Evolutionary conservation across 92 coral and sea anemone species (phyloP), one percentile per base, ranked within the genome.

Genomic region (Isaurus tuberculatus): DNA sequence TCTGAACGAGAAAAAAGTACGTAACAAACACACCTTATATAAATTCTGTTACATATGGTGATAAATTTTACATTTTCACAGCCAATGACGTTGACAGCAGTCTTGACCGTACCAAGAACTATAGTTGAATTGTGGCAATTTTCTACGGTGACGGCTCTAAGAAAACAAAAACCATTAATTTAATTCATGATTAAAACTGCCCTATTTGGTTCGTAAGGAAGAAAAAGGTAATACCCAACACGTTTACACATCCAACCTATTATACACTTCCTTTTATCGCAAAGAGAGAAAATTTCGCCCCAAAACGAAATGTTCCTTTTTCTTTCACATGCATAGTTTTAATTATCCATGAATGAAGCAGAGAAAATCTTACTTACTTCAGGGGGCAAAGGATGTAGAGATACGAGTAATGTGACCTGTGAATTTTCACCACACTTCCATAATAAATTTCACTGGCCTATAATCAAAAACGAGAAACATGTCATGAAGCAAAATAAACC

Each of bases 111-210:
- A 33, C 98, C 98, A 7, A 95, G 91, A 43, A 95, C 98, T 13
- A 95, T 94, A 5, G 98, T 95, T 6, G 98, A 95, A 57, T 90
- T 91, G 85, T 95, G 98, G 49, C 98, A 95, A 60, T 92, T 95
- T 79, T 94, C 96, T 4, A 95, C 81, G 31, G 96, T 95, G 67
- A 95, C 98, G 11, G 98, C 93, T 88, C 98, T 95, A 79, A n/a
- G n/a, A n/a, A n/a, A n/a, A n/a, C n/a, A n/a, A n/a, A n/a, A n/a
- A n/a, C n/a, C n/a, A n/a, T n/a, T n/a, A n/a, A n/a, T n/a, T n/a
- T n/a, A n/a, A n/a, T n/a, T n/a, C n/a, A n/a, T n/a, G n/a, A n/a
- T n/a, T n/a, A n/a, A n/a, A n/a, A n/a, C n/a, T n/a, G n/a, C n/a
- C 53, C 53, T 2, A 46, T 46, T 46, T 11, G 53, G 63, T 55